These are phyloP conservation scores for Vireo altiloquus DNA, from an alignment of 2,113 vertebrate species.

Conservation along the genomic window DNA sequence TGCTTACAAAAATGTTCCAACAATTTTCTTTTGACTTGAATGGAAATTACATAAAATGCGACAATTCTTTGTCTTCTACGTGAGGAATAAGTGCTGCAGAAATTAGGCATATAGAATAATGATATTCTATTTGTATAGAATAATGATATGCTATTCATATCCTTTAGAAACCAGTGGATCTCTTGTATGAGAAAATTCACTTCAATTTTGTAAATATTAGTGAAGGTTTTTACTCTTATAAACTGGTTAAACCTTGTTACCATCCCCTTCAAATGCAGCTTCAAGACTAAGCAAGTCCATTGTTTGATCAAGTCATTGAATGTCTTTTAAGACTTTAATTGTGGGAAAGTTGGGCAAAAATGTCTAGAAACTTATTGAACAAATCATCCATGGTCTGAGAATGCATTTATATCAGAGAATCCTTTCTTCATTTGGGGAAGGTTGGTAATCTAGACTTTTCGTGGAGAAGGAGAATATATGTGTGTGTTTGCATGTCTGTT, in stretches of 20 bases:
- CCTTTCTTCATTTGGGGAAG: neutral
- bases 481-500: accelerated
- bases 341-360: neutral
- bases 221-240: neutral
- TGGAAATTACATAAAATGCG: neutral
- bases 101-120: neutral
- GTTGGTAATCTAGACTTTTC: neutral
- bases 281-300: neutral
- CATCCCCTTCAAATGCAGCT: neutral
- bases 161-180: neutral
- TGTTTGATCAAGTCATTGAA: neutral
- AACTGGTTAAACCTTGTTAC: neutral
- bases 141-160: neutral
- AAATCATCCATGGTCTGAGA: neutral
- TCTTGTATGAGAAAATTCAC: neutral
- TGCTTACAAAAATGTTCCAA: neutral
- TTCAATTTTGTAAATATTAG: neutral
- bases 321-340: neutral
- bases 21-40: neutral
- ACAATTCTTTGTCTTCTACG: neutral
- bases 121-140: neutral
- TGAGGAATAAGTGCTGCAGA: neutral
- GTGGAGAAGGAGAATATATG: neutral
- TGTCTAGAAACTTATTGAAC: neutral
- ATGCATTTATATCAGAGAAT: neutral